Base-by-base conservation (phyloP, 2,888 invertebrate genomes). In the Polydrusus tereticollis region DNA sequence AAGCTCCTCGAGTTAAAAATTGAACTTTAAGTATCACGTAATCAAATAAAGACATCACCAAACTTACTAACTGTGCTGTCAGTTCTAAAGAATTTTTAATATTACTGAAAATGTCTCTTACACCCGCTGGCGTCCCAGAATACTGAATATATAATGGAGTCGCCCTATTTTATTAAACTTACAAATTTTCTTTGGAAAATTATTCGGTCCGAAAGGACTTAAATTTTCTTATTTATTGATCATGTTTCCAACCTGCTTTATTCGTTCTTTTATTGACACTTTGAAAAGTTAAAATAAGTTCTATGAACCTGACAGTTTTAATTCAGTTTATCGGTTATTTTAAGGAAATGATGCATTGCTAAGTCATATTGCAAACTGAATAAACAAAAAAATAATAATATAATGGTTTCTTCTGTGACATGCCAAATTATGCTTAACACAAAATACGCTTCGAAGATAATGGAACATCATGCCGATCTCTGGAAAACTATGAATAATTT, bases 101-200 rank as follows among this genome's bases (percentile, higher is more conserved):
- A 12, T 21, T 45, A 59, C 41, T 5, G 18, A 59, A 59, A 59
- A 59, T 23, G 59, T 36, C 59, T 43, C 7, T 43, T 38, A 43
- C 59, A 59, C 41, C 43, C 6, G 41, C 12, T 21, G 14, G 10
- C 47, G 47, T 10, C 21, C 21, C 59, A 38, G 23, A 43, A 14
- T 14, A 43, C 43, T n/a, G 43, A 59, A 59, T 59, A 43, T 59
- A 59, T 59, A 43, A 59, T 59, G 26, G 59, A 59, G 47, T 47
- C n/a, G 23, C 20, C 23, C 12, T 0, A 47, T 47, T 21, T 47
- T 47, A 20, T 47, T 20, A 47, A 47, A 47, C 23, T 47, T 47
- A 23, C 21, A 47, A 47, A 47, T 47, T 20, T 47, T 47, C 47
- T 47, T 21, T 47, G 21, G 2, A 21, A 47, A 23, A 47, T 23